These are phyloP conservation scores for Gambusia holbrooki DNA, from an alignment of 2,113 vertebrate genomes.

Conservation along the genomic window DNA sequence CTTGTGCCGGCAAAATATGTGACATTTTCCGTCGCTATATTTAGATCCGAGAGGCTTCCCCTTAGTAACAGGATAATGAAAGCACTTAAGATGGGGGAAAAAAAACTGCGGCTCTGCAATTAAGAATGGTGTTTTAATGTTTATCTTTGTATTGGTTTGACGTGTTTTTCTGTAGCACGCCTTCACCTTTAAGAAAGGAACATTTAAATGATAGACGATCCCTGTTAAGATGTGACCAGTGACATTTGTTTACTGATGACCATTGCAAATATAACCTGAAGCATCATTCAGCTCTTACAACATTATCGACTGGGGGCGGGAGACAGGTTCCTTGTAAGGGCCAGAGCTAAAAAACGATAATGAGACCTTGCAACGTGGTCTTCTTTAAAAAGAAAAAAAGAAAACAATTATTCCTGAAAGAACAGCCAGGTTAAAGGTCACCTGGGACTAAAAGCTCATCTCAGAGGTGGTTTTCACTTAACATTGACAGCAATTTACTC, in stretches of 20 bases:
- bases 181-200: slow-evolving; percentile 13
- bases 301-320: slow-evolving; percentile 15
- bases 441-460: slow-evolving; percentile 38
- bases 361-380: slow-evolving; percentile 3
- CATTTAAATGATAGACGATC: slow-evolving; percentile 36
- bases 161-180: slow-evolving; percentile 2
- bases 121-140: not conserved
- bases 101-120: not conserved
- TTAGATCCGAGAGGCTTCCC: not conserved
- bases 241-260: slow-evolving; percentile 46
- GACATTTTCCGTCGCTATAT: slow-evolving; percentile 9
- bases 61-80: not conserved
- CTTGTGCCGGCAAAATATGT: slow-evolving; percentile 1
- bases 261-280: slow-evolving; percentile 9
- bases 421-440: slow-evolving; percentile 52
- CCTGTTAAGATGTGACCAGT: slow-evolving; percentile 38
- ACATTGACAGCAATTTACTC: slow-evolving; percentile 15
- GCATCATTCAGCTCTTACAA: slow-evolving; percentile 4
- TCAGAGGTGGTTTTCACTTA: slow-evolving; percentile 27
- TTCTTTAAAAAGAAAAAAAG: slow-evolving; percentile 6
- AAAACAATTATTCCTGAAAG: slow-evolving; percentile 32
- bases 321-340: not conserved
- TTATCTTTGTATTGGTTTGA: not conserved
- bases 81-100: not conserved
- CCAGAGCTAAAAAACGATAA: not conserved